These are phyloP conservation scores for Melanostigma gelatinosum DNA, from an alignment of 2,113 vertebrate genomes.

Conservation along the genomic window DNA sequence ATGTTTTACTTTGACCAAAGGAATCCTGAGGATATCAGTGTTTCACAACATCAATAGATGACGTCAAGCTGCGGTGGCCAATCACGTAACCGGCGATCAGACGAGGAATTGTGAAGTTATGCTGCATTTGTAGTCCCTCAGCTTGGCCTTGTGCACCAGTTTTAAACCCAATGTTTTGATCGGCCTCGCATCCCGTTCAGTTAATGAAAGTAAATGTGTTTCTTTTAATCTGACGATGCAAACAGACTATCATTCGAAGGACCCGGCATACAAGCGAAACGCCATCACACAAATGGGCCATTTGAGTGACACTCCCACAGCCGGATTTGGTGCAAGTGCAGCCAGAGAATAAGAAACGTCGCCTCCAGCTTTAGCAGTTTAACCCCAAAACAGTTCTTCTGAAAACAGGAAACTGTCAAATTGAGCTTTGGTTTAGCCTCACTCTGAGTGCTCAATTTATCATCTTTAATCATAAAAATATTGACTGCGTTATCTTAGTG, in stretches of 20 bases:
- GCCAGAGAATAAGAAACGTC: not conserved
- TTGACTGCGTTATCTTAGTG: not conserved
- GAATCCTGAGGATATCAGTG: too few species aligned
- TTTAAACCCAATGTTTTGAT: not conserved
- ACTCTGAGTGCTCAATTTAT: not conserved
- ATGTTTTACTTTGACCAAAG: too few species aligned
- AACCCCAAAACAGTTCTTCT: not conserved
- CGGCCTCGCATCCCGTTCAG: not conserved
- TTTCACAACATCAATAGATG: too few species aligned
- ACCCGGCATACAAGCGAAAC: not conserved
- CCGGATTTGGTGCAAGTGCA: not conserved
- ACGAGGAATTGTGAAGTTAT: not conserved
- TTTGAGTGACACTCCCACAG: not conserved
- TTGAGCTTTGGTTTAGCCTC: not conserved
- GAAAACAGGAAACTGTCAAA: not conserved
- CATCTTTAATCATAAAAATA: not conserved
- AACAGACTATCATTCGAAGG: not conserved
- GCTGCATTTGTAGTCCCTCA: not conserved
- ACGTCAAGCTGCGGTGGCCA: not conserved
- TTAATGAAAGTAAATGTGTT: not conserved
- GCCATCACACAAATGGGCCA: not conserved
- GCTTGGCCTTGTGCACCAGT: not conserved
- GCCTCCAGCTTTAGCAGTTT: not conserved
- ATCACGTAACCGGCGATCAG: not conserved
- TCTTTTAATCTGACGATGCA: not conserved